Conservation (phyloP, 2,888 invertebrate genomes). For the Adelphocoris suturalis region DNA sequence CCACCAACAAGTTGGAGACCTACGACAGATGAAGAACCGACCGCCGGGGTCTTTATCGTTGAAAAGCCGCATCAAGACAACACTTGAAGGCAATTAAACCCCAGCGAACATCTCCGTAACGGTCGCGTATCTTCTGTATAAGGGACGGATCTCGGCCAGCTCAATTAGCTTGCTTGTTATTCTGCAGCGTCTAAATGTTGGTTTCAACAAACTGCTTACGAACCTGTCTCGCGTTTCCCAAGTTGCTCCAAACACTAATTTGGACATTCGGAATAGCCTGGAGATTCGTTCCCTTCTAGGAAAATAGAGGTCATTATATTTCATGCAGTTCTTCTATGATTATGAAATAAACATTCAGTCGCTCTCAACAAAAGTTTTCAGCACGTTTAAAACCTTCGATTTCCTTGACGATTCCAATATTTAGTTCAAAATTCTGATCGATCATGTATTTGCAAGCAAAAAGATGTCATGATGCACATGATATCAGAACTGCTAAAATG, state of each 20-base stretch:
- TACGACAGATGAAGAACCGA: constrained; percentile 15
- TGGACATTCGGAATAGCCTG: neutral
- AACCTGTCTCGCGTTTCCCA: neutral
- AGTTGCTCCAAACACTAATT: neutral
- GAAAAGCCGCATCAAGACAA: constrained; percentile 30
- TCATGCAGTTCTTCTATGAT: no score
- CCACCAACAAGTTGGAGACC: neutral
- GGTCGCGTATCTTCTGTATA: constrained; percentile 6
- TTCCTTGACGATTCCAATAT: no score
- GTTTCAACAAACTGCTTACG: neutral
- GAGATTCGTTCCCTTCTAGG: no score
- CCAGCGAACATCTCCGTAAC: constrained; percentile 17
- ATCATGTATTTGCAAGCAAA: no score
- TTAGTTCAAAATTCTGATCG: no score
- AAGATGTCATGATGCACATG: no score
- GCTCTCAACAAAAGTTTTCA: no score
- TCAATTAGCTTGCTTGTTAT: constrained; percentile 31
- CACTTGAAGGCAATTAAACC: constrained; percentile 15
- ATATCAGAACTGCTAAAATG: no score
- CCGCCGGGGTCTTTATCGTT: neutral
- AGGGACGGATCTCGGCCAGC: constrained; percentile 1
- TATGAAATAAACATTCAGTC: no score
- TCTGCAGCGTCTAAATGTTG: constrained; percentile 23
- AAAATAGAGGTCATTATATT: no score
- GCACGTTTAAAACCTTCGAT: no score